Evolutionary conservation across 1,140 invertebrate genomes (phyloP).

Genomic region (Brachionus rubens): DNA sequence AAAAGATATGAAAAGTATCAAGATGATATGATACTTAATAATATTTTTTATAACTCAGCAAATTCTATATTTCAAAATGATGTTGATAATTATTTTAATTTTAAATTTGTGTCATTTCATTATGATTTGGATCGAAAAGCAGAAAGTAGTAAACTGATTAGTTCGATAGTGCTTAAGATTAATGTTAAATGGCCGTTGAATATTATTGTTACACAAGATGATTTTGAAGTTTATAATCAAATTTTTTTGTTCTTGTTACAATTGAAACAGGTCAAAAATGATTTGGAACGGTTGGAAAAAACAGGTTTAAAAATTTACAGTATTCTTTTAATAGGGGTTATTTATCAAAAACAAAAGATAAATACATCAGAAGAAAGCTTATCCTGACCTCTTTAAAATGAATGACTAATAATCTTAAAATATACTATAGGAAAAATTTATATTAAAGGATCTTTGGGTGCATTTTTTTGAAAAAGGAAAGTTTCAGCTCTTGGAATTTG

Average conservation of each 20-base stretch:
- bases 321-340: too few relatives aligned
- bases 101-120: slow-evolving; percentile 17
- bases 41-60: slow-evolving; percentile 27
- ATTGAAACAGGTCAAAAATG: slow-evolving; percentile 42
- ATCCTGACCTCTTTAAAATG: too few relatives aligned
- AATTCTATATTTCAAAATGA: slow-evolving; percentile 36
- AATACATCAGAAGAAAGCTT: too few relatives aligned
- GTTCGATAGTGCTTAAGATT: not conserved
- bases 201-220: slow-evolving; percentile 8
- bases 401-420: too few relatives aligned
- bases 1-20: slow-evolving; percentile 31
- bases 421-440: too few relatives aligned
- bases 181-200: slow-evolving; percentile 36
- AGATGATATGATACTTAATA: slow-evolving; percentile 30
- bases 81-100: slow-evolving; percentile 33
- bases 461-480: too few relatives aligned
- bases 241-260: slow-evolving; percentile 10
- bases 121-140: not conserved
- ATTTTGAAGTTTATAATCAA: slow-evolving; percentile 7
- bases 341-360: too few relatives aligned
- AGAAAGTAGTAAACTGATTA: not conserved
- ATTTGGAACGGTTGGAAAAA: slow-evolving; percentile 21
- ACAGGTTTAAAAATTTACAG: not conserved
- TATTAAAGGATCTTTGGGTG: too few relatives aligned
- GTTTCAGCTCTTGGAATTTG: too few relatives aligned